A percentile compares a stretch with the other conserved stretches of the same genome.
Conservation (phyloP, 2,888 invertebrate genomes). For the Lysandra bellargus region DNA sequence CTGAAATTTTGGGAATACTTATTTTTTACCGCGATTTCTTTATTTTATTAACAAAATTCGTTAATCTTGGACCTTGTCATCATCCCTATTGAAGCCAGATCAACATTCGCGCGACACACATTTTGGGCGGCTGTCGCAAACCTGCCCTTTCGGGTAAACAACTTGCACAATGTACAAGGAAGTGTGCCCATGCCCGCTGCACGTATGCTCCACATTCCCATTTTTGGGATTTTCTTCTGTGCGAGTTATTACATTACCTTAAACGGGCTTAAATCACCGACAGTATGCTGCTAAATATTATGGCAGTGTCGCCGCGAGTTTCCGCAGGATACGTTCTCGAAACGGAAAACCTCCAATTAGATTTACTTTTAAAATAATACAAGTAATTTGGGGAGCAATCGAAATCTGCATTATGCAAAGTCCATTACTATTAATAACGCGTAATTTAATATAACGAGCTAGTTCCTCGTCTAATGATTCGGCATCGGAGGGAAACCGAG, state of each 20-base stretch:
- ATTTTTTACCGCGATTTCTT: too few species aligned
- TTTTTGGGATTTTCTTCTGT: not conserved
- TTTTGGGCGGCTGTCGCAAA: not conserved
- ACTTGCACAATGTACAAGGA: constrained; percentile 8
- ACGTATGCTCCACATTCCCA: not conserved
- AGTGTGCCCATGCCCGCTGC: not conserved
- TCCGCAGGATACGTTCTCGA: constrained; percentile 1
- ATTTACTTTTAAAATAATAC: constrained; percentile 16
- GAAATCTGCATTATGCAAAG: constrained; percentile 23
- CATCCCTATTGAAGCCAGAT: not conserved
- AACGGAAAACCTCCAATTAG: constrained; percentile 20
- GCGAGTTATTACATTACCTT: not conserved
- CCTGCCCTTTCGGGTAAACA: constrained; percentile 7
- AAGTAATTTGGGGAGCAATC: not conserved
- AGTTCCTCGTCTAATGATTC: constrained; percentile 25
- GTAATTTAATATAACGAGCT: constrained; percentile 17
- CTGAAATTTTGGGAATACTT: too few species aligned
- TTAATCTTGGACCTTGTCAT: too few species aligned
- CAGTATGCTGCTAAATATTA: not conserved
- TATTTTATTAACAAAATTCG: too few species aligned
- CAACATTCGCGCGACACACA: constrained; percentile 1
- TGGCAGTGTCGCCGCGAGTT: not conserved
- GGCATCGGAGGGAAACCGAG: constrained; percentile 16
- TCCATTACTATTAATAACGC: constrained; percentile 26
- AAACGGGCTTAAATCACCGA: not conserved